A percentile compares a stretch with the other conserved stretches of the same genome.
Evolutionary conservation across 2,113 vertebrate genomes (phyloP).

Genomic region (Petrocephalus zakoni): DNA sequence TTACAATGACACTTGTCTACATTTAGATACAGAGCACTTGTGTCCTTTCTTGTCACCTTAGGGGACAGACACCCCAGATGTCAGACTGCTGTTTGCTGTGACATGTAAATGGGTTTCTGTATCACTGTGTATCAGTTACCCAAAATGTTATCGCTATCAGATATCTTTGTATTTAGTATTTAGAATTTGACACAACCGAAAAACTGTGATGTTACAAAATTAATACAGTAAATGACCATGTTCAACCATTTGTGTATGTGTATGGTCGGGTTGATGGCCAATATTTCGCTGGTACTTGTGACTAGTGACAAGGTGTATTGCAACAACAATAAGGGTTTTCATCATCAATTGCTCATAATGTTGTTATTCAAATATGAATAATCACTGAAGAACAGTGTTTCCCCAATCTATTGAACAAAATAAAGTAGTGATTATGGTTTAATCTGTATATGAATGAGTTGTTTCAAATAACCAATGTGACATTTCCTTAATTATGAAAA

Average conservation of each 20-base stretch:
- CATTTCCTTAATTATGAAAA: background rate
- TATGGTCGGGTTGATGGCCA: too few relatives aligned
- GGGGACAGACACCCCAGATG: background rate
- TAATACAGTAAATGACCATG: background rate
- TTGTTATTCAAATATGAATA: background rate
- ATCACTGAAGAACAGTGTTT: background rate
- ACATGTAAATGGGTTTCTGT: background rate
- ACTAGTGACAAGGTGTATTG: too few relatives aligned
- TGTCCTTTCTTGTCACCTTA: conserved; percentile 4
- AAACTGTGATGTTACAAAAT: background rate
- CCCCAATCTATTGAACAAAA: background rate
- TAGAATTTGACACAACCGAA: background rate
- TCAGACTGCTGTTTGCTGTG: background rate
- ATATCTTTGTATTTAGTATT: background rate
- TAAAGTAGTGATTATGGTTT: background rate
- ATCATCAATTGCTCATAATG: background rate
- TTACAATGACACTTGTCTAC: background rate
- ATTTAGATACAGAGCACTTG: background rate
- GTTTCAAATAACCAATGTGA: background rate
- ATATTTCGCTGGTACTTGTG: too few relatives aligned
- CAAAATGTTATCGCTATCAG: background rate
- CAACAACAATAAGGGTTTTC: too few relatives aligned
- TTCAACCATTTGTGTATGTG: background rate
- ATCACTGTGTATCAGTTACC: background rate
- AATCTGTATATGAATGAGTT: background rate